These are phyloP conservation scores for Athalia circularis DNA, from an alignment of 2,888 invertebrate species.

Conservation along the genomic window DNA sequence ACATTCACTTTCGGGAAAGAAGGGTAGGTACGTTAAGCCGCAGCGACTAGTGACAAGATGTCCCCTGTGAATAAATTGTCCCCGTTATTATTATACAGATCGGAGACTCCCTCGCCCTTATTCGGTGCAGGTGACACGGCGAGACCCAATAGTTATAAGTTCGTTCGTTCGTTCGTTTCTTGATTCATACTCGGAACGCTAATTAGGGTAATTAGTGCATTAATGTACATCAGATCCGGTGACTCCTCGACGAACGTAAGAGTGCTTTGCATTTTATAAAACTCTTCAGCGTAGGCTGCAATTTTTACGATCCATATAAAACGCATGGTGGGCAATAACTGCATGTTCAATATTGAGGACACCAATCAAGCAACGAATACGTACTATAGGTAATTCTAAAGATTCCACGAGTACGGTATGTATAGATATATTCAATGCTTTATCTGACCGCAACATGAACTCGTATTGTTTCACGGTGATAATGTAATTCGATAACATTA, in stretches of 20 bases:
- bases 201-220: constrained; percentile 24
- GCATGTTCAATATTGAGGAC: neutral
- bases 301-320: constrained; percentile 29
- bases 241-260: neutral
- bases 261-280: constrained; percentile 11
- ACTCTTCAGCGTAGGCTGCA: neutral
- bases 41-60: constrained; percentile 1
- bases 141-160: neutral
- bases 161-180: constrained; percentile 7
- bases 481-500: constrained; percentile 17
- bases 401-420: constrained; percentile 4
- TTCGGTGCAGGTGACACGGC: no score
- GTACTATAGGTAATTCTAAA: neutral
- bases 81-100: neutral
- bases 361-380: neutral
- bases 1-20: constrained; percentile 14
- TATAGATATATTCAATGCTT: neutral
- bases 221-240: neutral
- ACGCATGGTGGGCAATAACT: neutral
- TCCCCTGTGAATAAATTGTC: constrained; percentile 16
- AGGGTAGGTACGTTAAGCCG: neutral
- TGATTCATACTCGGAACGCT: neutral
- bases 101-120: neutral
- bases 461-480: constrained; percentile 20
- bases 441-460: constrained; percentile 36